Evolutionary conservation across 2,113 vertebrate genomes (phyloP).

Genomic region (Colinus virginianus): DNA sequence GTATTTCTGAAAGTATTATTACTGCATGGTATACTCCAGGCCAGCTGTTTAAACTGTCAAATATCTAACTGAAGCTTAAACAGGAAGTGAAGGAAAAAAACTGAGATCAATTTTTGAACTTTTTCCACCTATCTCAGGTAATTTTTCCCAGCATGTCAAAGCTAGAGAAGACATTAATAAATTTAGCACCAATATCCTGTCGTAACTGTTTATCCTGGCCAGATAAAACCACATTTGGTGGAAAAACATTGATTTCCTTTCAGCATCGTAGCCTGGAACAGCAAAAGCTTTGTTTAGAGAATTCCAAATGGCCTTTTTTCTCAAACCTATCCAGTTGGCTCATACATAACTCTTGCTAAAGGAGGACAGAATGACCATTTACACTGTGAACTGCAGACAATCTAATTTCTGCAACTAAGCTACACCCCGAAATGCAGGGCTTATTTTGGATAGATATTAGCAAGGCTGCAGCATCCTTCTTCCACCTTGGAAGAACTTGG

Average conservation of each 20-base stretch:
- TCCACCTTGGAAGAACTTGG: not conserved
- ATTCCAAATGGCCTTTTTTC: conserved; percentile 53
- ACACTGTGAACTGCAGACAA: not conserved
- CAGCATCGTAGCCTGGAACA: conserved; percentile 54
- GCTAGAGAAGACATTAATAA: conserved; percentile 64
- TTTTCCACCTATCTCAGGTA: conserved; percentile 65
- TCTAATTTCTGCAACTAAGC: not conserved
- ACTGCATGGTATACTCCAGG: not conserved
- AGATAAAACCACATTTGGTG: conserved; percentile 67
- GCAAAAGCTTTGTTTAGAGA: conserved; percentile 66
- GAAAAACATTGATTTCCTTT: conserved; percentile 71
- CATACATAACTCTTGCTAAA: conserved; percentile 19
- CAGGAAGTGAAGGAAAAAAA: conserved; percentile 59
- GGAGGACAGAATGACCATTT: conserved; percentile 54
- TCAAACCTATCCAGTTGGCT: conserved; percentile 43
- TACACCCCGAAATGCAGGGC: not conserved
- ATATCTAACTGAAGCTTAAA: conserved; percentile 65
- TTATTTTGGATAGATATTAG: not conserved
- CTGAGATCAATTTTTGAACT: conserved; percentile 20
- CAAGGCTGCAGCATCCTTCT: not conserved
- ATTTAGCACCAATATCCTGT: conserved; percentile 72
- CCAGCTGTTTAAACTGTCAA: conserved; percentile 70
- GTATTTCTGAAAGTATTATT: not conserved
- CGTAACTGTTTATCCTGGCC: conserved; percentile 63
- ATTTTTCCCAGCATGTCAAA: conserved; percentile 51